These are phyloP conservation scores for Naso thynnoides DNA, from an alignment of 2,797 vertebrate genomes.

Conservation along the genomic window DNA sequence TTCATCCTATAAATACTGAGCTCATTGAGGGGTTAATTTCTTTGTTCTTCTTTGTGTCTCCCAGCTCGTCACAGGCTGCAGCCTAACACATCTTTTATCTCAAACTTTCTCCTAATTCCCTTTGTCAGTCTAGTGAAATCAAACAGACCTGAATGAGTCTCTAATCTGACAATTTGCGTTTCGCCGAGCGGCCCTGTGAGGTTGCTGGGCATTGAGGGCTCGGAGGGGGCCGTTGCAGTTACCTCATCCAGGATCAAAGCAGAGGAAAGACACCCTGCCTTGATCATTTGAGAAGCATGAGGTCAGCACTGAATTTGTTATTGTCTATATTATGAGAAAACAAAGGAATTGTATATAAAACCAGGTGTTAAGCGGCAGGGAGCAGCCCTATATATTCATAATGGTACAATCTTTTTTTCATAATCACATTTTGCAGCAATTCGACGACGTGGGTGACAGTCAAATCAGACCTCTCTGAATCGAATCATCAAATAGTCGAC, in stretches of 20 bases:
- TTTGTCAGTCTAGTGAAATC: conserved; percentile 14
- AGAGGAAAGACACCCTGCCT: neutral
- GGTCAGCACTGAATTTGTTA: conserved; percentile 10
- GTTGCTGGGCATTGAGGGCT: conserved; percentile 1
- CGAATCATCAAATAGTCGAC: too few relatives aligned
- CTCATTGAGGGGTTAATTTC: neutral
- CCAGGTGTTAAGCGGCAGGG: too few relatives aligned
- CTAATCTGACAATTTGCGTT: conserved; percentile 13
- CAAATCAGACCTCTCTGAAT: too few relatives aligned
- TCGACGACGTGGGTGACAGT: too few relatives aligned
- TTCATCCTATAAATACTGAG: neutral
- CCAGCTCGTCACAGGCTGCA: conserved; percentile 17
- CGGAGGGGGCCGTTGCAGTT: conserved; percentile 9
- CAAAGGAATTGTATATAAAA: too few relatives aligned
- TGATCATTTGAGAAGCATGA: conserved; percentile 40
- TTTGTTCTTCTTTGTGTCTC: neutral
- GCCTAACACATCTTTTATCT: conserved; percentile 49
- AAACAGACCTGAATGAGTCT: conserved; percentile 26
- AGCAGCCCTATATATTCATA: too few relatives aligned
- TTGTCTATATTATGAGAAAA: too few relatives aligned
- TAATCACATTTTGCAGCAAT: too few relatives aligned
- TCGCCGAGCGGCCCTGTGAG: conserved; percentile 12
- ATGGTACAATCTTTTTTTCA: too few relatives aligned
- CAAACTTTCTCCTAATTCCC: conserved; percentile 7
- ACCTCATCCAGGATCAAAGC: conserved; percentile 53